Evolutionary conservation across 2,113 vertebrate species (phyloP), one percentile per base, ranked within the genome.

Genomic region (Stegastes partitus): DNA sequence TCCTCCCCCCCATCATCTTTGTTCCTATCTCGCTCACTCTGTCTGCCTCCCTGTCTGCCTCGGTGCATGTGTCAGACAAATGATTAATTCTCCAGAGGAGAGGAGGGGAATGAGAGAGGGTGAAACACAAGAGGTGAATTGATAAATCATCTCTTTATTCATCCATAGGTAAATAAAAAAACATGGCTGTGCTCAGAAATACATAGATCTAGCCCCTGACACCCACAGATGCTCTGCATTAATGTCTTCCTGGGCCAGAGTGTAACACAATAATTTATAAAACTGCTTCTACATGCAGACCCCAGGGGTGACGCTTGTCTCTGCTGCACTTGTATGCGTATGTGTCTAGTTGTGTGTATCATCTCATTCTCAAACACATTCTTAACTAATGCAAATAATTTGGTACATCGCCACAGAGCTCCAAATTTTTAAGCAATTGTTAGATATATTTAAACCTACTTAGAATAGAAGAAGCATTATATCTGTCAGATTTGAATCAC

Each of bases 151-250:
- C 79, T 66, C 70, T 89, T 87, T 88, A 87, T 94, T 86, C 87
- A 87, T 93, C 18, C 61, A 88, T 92, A 94, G 88, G 91, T 93
- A 96, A 95, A 96, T 95, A 81, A 92, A 93, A 90, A 94, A 94
- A 91, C 93, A 91, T 9, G 42, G 0, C 25, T 14, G 51, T 31
- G 71, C 71, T 89, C 83, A 92, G 90, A 90, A 90, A 93, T 79
- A 83, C 86, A 91, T 83, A 79, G 72, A 90, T 86, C 67, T 77
- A 57, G 64, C 82, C 81, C 26, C 51, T 71, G 81, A 89, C 87
- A 85, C 51, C 21, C 86, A 89, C 91, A 94, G 89, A 91, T 92
- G 90, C 88, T 91, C 82, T 44, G 70, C 74, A 86, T 92, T 91
- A 93, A 91, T 89, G 83, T 87, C 87, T 90, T 91, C 66, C 78